Conservation (phyloP, 2,113 vertebrate genomes). For the Hiodon tergisus region DNA sequence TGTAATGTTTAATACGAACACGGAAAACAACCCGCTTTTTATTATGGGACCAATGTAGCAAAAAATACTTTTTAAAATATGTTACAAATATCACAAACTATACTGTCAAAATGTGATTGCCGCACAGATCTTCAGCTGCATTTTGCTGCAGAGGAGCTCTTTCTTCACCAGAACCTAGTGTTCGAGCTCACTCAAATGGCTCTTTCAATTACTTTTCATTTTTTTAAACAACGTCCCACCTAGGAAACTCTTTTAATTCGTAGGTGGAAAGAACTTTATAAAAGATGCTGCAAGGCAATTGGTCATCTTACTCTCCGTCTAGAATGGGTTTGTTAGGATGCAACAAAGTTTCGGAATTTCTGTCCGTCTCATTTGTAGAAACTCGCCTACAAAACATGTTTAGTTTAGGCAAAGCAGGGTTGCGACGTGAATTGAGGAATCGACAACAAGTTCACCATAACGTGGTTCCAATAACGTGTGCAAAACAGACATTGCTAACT, state of each 20-base stretch:
- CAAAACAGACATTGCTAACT: background rate
- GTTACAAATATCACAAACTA: no score
- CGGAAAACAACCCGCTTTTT: no score
- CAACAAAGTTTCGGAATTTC: slow-evolving; percentile 25
- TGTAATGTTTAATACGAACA: no score
- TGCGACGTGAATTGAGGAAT: background rate
- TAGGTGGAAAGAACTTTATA: slow-evolving; percentile 10
- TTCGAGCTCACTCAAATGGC: background rate
- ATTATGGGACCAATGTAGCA: no score
- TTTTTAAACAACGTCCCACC: background rate
- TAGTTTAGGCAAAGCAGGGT: background rate
- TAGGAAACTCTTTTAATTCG: background rate
- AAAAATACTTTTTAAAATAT: no score
- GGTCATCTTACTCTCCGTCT: background rate
- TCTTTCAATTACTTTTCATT: no score
- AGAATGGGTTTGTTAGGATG: background rate
- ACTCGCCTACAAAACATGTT: background rate
- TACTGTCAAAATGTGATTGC: no score
- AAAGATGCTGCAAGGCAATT: background rate
- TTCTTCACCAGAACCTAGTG: background rate
- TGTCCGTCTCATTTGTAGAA: slow-evolving; percentile 7
- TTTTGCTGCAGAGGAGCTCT: background rate
- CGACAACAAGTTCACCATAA: background rate
- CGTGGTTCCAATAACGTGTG: no score
- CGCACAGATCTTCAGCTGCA: background rate